These are phyloP conservation scores for Gallinago nigripennis DNA, from an alignment of 2,797 vertebrate species.

Conservation along the genomic window DNA sequence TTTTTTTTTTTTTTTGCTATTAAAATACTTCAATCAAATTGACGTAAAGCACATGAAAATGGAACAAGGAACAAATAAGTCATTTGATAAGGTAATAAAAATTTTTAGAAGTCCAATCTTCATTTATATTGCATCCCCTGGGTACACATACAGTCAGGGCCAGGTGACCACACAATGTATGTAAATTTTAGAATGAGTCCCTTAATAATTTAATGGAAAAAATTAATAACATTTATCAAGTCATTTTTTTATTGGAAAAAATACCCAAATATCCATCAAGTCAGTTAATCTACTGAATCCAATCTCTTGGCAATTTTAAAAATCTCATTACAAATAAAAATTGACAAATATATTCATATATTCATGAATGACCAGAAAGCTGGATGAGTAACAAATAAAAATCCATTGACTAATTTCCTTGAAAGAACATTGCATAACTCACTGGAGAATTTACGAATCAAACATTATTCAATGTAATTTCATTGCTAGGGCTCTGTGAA, in stretches of 20 bases:
- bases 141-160: not conserved
- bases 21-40: not conserved
- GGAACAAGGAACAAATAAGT: not conserved
- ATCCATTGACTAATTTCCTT: not conserved
- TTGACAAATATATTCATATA: not conserved
- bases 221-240: not conserved
- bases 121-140: not conserved
- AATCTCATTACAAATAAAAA: not conserved
- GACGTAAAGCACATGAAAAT: not conserved
- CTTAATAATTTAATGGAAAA: not conserved
- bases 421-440: not conserved
- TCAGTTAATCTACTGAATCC: not conserved
- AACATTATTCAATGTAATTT: not conserved
- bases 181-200: not conserved
- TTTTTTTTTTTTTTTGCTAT: not conserved
- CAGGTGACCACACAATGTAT: not conserved
- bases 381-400: not conserved
- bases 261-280: not conserved
- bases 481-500: not conserved
- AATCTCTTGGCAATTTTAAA: not conserved
- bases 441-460: not conserved
- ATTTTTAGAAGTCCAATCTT: not conserved
- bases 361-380: not conserved
- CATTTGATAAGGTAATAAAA: not conserved
- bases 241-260: not conserved